These are phyloP conservation scores for Suricata suricatta DNA, from an alignment of 2,113 vertebrate genomes.

Conservation along the genomic window DNA sequence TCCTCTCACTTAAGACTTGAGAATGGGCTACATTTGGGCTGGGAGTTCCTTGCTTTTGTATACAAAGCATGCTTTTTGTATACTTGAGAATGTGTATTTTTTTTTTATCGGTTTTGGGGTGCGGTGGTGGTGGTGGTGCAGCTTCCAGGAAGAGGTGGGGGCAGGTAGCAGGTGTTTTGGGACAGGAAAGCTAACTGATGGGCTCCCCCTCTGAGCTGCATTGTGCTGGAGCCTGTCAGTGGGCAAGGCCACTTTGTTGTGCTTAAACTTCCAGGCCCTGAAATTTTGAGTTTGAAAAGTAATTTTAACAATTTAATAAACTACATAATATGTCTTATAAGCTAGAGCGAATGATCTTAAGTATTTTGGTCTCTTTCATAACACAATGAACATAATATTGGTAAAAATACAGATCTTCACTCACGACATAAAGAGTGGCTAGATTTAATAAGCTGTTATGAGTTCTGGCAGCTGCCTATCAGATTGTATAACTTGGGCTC, in stretches of 20 bases:
- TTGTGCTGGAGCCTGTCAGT: background rate
- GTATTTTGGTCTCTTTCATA: constrained; percentile 89
- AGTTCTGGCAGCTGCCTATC: constrained; percentile 90
- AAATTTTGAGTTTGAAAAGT: constrained; percentile 84
- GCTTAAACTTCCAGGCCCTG: constrained; percentile 74
- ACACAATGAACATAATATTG: constrained; percentile 89
- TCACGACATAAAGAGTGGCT: constrained; percentile 85
- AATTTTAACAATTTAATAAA: constrained; percentile 91
- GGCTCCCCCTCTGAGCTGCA: background rate
- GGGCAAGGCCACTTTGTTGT: constrained; percentile 51
- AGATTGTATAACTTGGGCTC: constrained; percentile 86
- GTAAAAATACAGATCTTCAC: constrained; percentile 88
- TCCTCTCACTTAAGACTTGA: background rate
- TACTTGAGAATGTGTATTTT: background rate
- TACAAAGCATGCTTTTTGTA: background rate
- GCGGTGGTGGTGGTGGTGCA: background rate
- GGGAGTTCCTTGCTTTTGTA: background rate
- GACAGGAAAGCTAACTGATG: background rate
- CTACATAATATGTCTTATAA: constrained; percentile 88
- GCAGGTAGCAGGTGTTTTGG: background rate
- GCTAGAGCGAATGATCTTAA: constrained; percentile 85
- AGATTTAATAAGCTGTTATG: constrained; percentile 91
- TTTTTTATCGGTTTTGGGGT: background rate
- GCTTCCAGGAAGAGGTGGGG: background rate
- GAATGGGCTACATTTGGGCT: background rate